Conservation (phyloP, 2,888 invertebrate genomes). For the Chorisops tibialis region DNA sequence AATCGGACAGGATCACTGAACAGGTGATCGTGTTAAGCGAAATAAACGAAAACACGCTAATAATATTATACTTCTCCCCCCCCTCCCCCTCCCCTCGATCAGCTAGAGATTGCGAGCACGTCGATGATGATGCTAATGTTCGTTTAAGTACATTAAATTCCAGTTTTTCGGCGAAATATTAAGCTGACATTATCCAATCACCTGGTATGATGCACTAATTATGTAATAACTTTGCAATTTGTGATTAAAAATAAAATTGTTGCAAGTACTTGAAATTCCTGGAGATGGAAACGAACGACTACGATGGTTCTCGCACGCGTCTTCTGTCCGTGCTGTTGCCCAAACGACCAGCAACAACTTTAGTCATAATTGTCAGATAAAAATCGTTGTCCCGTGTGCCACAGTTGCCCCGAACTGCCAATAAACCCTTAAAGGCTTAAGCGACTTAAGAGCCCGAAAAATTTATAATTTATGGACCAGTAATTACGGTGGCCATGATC, state of each 20-base stretch:
- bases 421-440: background rate
- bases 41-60: too few species aligned
- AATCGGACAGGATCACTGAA: too few species aligned
- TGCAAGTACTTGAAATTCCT: background rate
- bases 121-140: too few species aligned
- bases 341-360: conserved; percentile 18
- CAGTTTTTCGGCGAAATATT: too few species aligned
- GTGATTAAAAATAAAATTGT: conserved; percentile 26
- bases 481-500: conserved; percentile 31
- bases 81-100: too few species aligned
- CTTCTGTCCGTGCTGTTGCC: conserved; percentile 14
- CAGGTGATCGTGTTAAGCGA: too few species aligned
- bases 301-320: conserved; percentile 20
- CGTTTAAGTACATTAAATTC: too few species aligned
- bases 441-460: conserved; percentile 27
- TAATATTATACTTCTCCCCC: too few species aligned
- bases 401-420: conserved; percentile 13
- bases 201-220: conserved; percentile 29
- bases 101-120: too few species aligned
- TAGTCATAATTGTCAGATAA: conserved; percentile 20
- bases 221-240: conserved; percentile 32
- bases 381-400: conserved; percentile 23
- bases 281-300: conserved; percentile 6
- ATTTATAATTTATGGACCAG: conserved; percentile 33
- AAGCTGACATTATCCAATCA: background rate